Conservation (phyloP, 1,140 invertebrate genomes). For the Panagrolaimus sp. region DNA sequence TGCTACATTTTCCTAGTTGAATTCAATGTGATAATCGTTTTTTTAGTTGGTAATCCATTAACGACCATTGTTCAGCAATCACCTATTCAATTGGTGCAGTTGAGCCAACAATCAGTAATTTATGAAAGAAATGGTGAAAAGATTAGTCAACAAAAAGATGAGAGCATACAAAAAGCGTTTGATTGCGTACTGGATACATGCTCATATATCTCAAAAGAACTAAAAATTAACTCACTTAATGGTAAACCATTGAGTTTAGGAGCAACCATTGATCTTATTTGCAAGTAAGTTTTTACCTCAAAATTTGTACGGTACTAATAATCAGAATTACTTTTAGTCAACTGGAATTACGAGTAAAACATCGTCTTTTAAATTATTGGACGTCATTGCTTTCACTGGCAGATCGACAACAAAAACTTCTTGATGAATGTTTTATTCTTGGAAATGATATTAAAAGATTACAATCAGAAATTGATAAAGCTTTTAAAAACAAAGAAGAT, state of each 20-base stretch:
- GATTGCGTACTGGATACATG: slow-evolving; percentile 90
- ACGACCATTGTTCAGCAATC: slow-evolving; percentile 9
- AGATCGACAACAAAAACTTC: neutral
- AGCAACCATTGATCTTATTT: neutral
- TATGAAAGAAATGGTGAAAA: slow-evolving; percentile 24
- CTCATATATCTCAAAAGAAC: slow-evolving; percentile 86
- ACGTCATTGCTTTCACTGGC: neutral
- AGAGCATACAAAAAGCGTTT: slow-evolving; percentile 93
- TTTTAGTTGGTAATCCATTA: slow-evolving; percentile 20
- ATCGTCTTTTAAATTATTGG: neutral
- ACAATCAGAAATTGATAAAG: neutral
- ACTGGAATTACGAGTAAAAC: slow-evolving; percentile 11
- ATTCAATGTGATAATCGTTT: too few species aligned
- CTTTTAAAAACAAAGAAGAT: neutral
- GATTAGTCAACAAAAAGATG: slow-evolving; percentile 70
- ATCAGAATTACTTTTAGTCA: too few species aligned
- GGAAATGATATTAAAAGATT: neutral
- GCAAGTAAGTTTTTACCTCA: too few species aligned
- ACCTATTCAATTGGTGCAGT: neutral
- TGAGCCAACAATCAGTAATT: neutral
- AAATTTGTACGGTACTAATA: too few species aligned
- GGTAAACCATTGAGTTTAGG: slow-evolving; percentile 59
- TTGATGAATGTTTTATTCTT: neutral
- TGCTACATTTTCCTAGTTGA: too few species aligned
- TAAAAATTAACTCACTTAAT: slow-evolving; percentile 86